Percentiles rank a stretch among this genome's conserved stretches.
Conservation (phyloP, 1,140 invertebrate genomes). For the Drosophila albomicans region DNA sequence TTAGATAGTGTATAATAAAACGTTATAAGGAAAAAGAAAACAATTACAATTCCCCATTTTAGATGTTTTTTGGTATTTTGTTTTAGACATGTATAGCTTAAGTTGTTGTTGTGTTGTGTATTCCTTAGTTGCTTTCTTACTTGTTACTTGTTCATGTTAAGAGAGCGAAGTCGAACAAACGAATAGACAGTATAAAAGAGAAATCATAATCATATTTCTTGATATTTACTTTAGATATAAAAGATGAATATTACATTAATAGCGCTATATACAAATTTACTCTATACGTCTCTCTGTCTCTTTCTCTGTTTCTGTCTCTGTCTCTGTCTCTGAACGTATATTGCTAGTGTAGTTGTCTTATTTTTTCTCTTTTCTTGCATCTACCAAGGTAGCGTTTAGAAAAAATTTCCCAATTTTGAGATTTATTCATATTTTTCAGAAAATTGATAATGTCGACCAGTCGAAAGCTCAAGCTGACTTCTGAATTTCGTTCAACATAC, state of each 20-base stretch:
- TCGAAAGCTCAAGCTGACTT: not conserved
- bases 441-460: not conserved
- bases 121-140: not conserved
- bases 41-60: not conserved
- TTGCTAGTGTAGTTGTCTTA: not conserved
- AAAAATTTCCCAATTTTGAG: no score
- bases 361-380: not conserved
- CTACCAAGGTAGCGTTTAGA: no score
- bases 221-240: not conserved
- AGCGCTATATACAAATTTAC: not conserved
- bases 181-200: not conserved
- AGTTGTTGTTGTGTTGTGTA: not conserved
- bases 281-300: not conserved
- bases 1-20: not conserved
- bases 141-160: no score
- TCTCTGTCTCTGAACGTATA: not conserved
- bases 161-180: no score
- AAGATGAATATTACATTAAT: not conserved
- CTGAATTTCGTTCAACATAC: not conserved
- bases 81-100: not conserved
- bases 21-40: not conserved
- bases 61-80: not conserved
- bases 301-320: no score
- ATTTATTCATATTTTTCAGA: not conserved
- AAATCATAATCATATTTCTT: not conserved